These are phyloP conservation scores for Thecophora atra DNA, from an alignment of 2,888 invertebrate genomes.

Conservation along the genomic window DNA sequence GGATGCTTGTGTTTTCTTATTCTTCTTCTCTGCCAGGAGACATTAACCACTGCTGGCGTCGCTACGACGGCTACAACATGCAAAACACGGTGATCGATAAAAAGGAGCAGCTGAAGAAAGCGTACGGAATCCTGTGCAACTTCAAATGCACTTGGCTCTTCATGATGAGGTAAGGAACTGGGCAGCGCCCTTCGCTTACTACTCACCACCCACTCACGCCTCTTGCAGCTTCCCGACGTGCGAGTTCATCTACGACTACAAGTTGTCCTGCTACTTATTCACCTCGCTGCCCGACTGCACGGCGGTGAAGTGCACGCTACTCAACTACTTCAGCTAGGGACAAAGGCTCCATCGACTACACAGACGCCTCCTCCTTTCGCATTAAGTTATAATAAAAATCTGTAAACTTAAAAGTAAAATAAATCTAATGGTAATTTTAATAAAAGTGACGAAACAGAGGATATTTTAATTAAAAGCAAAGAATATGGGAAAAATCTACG, in stretches of 20 bases:
- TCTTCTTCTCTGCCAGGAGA: slow-evolving; percentile 51
- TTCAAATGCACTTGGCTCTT: slow-evolving; percentile 64
- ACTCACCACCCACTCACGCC: not conserved
- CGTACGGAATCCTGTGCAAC: slow-evolving; percentile 62
- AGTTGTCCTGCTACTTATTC: slow-evolving; percentile 64
- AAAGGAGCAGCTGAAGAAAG: slow-evolving; percentile 62
- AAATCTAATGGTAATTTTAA: not conserved
- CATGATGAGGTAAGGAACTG: slow-evolving; percentile 56
- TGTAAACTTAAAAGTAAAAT: slow-evolving; percentile 23
- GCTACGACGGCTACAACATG: slow-evolving; percentile 63
- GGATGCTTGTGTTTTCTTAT: too few relatives aligned
- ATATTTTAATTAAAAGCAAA: not conserved
- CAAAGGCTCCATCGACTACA: slow-evolving; percentile 8
- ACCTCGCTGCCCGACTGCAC: slow-evolving; percentile 65
- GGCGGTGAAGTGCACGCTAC: slow-evolving; percentile 61
- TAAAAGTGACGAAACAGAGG: not conserved
- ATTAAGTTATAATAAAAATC: too few relatives aligned
- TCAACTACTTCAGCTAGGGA: slow-evolving; percentile 59
- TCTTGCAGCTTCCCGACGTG: slow-evolving; percentile 60
- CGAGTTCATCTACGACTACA: slow-evolving; percentile 64
- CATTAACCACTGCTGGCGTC: slow-evolving; percentile 64
- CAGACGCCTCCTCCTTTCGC: not conserved
- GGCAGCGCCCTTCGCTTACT: not conserved
- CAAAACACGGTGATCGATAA: slow-evolving; percentile 61
- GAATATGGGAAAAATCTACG: not conserved